A percentile compares a stretch with the other conserved stretches of the same genome.
Conservation (phyloP, 2,113 vertebrate species). For the Mirounga angustirostris region DNA sequence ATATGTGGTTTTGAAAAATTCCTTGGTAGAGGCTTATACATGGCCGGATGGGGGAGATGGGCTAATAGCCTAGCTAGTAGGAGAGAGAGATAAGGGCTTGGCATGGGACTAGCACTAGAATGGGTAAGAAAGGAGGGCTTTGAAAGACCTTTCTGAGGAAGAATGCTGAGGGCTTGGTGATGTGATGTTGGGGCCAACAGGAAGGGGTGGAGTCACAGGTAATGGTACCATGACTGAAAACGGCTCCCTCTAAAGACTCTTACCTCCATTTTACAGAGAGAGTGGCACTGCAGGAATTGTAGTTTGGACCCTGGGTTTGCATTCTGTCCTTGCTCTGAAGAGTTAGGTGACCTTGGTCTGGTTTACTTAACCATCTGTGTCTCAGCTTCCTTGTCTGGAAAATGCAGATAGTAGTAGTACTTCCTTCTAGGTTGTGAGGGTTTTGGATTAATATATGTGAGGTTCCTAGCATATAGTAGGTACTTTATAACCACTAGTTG, state of each 20-base stretch:
- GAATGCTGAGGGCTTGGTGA: not conserved
- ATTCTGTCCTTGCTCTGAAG: not conserved
- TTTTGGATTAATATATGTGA: not conserved
- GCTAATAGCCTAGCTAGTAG: not conserved
- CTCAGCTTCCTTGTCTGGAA: constrained; percentile 44
- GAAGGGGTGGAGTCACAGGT: not conserved
- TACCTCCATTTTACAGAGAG: not conserved
- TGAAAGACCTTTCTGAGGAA: not conserved
- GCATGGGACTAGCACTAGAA: not conserved
- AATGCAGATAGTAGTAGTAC: not conserved
- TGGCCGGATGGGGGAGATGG: not conserved
- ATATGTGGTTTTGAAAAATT: not conserved
- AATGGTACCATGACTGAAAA: not conserved
- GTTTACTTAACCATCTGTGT: not conserved
- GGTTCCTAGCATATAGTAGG: not conserved
- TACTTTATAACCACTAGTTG: not conserved
- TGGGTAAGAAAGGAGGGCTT: not conserved
- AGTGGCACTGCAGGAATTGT: not conserved
- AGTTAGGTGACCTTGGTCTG: not conserved
- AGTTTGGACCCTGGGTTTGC: not conserved
- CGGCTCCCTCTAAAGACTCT: not conserved
- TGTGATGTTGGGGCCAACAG: not conserved
- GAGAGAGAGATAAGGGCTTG: not conserved
- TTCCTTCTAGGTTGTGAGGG: not conserved
- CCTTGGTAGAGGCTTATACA: not conserved